Percentiles rank a stretch among this genome's conserved stretches.
phyloP scores from a whole-genome alignment of 1,140 invertebrate genomes.

The Pentalonia nigronervosa region DNA sequence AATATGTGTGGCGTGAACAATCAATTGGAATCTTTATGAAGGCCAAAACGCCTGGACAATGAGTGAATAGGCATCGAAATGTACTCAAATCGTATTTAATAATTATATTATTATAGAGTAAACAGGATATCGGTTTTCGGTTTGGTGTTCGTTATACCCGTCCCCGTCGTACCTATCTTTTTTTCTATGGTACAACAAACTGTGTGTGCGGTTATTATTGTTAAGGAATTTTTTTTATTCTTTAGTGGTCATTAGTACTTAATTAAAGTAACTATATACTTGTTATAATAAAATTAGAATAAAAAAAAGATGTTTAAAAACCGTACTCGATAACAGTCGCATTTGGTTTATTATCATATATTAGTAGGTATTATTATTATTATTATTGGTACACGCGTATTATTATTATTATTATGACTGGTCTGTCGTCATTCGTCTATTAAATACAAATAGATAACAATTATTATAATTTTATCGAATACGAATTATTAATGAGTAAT shows the following conservation, averaged over 20 bases:
- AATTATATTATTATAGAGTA: neutral
- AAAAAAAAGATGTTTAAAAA: neutral
- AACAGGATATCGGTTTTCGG: neutral
- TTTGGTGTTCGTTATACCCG: no score
- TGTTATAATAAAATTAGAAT: neutral
- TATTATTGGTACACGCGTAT: neutral
- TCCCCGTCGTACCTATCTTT: neutral
- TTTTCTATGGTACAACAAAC: neutral
- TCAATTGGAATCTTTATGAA: neutral
- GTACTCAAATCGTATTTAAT: neutral
- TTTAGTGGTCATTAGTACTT: neutral
- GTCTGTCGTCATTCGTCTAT: neutral
- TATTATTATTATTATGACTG: neutral
- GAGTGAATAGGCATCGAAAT: slow-evolving; percentile 26
- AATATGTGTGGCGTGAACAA: neutral
- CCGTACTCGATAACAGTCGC: neutral
- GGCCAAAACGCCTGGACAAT: neutral
- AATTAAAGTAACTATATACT: neutral
- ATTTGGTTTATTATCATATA: neutral
- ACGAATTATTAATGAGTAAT: slow-evolving; percentile 10
- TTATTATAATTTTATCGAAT: neutral
- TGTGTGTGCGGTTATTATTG: neutral
- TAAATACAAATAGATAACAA: neutral
- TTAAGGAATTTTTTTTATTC: neutral
- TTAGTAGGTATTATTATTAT: neutral